phyloP scores from a whole-genome alignment of 2,888 invertebrate species.

The Cosmia trapezina region DNA sequence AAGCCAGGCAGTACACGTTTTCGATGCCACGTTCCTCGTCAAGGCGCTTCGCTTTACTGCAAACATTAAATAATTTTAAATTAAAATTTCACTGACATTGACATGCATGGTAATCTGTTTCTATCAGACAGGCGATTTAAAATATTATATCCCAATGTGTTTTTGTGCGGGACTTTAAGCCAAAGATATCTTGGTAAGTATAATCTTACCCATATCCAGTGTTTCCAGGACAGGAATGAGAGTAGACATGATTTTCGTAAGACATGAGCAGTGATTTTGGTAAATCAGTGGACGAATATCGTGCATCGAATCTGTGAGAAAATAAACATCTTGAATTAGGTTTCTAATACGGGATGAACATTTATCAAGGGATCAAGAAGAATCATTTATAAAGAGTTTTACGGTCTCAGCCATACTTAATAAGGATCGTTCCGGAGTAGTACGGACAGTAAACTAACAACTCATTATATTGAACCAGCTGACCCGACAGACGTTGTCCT shows the following conservation, averaged over 20 bases:
- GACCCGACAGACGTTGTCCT: neutral
- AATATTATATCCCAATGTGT: neutral
- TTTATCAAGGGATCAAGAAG: neutral
- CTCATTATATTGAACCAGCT: neutral
- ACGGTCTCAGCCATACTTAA: neutral
- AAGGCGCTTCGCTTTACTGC: constrained; percentile 71
- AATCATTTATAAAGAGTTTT: neutral
- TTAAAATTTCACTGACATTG: neutral
- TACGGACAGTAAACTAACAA: too few species aligned
- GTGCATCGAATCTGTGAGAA: constrained; percentile 74
- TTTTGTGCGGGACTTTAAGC: neutral
- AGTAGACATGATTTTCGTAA: constrained; percentile 74
- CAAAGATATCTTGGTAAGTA: neutral
- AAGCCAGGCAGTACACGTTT: constrained; percentile 81
- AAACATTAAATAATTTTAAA: constrained; percentile 53
- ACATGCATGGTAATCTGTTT: neutral
- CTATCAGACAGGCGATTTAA: neutral
- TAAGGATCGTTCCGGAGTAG: neutral
- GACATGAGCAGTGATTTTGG: constrained; percentile 72
- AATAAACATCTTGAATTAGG: neutral
- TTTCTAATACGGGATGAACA: neutral
- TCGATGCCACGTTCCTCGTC: constrained; percentile 68
- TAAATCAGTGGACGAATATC: constrained; percentile 67
- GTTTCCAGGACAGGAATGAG: constrained; percentile 79
- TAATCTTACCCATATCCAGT: constrained; percentile 72